Conservation (phyloP, 2,797 vertebrate species). For the Chrysocyon brachyurus region DNA sequence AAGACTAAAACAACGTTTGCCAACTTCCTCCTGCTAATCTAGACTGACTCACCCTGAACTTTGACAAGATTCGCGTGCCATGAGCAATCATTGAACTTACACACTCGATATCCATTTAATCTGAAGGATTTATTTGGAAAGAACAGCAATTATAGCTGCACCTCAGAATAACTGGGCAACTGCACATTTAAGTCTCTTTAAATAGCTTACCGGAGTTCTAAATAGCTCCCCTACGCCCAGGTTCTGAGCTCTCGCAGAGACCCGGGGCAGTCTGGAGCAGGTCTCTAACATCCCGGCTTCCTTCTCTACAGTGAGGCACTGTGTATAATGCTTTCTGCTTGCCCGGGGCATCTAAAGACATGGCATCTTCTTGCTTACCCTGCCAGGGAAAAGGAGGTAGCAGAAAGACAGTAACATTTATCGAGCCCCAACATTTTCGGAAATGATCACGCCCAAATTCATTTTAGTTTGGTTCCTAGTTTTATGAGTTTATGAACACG, state of each 20-base stretch:
- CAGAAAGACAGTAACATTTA: not conserved
- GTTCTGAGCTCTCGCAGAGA: not conserved
- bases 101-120: constrained; percentile 67
- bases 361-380: not conserved
- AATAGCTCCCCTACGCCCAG: not conserved
- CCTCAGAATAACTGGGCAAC: constrained; percentile 61
- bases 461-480: not conserved
- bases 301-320: not conserved
- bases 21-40: constrained; percentile 57
- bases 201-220: not conserved
- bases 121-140: constrained; percentile 76
- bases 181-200: constrained; percentile 33
- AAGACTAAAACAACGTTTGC: not conserved
- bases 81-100: not conserved
- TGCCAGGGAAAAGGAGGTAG: not conserved
- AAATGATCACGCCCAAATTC: not conserved
- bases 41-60: constrained; percentile 70
- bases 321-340: not conserved
- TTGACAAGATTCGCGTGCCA: not conserved
- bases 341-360: not conserved
- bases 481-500: not conserved
- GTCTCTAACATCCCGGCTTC: not conserved
- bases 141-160: constrained; percentile 53
- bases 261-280: too few relatives aligned
- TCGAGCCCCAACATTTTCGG: not conserved